Base-by-base conservation (phyloP, 2,797 vertebrate genomes). In the Phataginus tricuspis region DNA sequence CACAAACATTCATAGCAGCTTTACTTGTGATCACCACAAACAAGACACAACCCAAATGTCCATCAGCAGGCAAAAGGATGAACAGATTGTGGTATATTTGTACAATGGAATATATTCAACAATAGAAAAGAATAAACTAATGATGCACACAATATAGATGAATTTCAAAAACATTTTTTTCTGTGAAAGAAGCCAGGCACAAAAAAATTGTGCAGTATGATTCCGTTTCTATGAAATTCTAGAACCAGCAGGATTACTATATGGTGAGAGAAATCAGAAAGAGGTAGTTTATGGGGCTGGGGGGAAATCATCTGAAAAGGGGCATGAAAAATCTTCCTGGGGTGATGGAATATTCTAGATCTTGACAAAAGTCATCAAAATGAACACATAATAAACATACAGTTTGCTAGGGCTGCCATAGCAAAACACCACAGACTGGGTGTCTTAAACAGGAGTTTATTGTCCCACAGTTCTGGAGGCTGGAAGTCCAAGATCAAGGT, bases 1-100 rank as follows among this genome's bases (percentile, higher is more conserved):
- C 12, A 34, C 53, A 78, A 78, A 79, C 1, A 34, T 82, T 91
- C n/a, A 31, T 12, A 92, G n/a, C 16, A 92, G 19, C n/a, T 86
- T 85, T 91, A 68, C 93, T 95, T 90, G 51, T 55, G 25, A 92
- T 15, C 84, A 14, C 51, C 88, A 78, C 88, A 86, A 71, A 75
- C 29, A 94, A 59, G 61, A 91, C 89, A 19, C 15, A 64, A 64
- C 7, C 51, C 23, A 83, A 86, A 68, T 88, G 14, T 42, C 86
- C 59, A 34, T 7, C 15, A 42, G 63, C 13, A 45, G 18, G 72
- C 42, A 93, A 93, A 78, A 78, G 49, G 37, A 57, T 92, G 45
- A 94, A 86, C 66, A 90, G 84, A 90, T 39, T 83, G 11, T 69
- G 18, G 21, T 78, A 10, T 42, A 66, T 86, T 66, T 78, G 49